These are phyloP conservation scores for Himalopsyche tibetana DNA, from an alignment of 2,888 invertebrate genomes.

Conservation along the genomic window DNA sequence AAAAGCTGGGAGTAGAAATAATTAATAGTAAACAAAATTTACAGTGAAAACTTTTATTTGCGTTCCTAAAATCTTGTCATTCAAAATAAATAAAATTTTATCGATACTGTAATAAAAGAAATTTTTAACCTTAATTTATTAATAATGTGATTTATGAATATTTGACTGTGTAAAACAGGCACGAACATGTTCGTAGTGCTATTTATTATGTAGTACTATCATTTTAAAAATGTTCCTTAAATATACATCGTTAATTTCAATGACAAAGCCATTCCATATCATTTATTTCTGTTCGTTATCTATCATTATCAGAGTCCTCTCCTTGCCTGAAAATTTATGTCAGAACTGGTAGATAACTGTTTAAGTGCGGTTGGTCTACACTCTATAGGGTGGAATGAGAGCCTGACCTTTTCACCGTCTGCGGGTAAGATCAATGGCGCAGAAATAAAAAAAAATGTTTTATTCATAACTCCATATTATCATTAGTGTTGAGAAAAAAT, in stretches of 20 bases:
- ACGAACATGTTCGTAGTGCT: not conserved
- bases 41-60: too few species aligned
- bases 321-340: conserved; percentile 34
- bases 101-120: too few species aligned
- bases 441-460: conserved; percentile 39
- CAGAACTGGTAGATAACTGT: conserved; percentile 22
- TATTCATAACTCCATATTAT: conserved; percentile 41
- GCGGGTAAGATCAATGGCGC: conserved; percentile 40
- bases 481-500: conserved; percentile 28
- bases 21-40: too few species aligned
- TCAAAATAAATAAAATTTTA: too few species aligned
- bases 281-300: conserved; percentile 40
- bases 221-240: not conserved
- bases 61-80: too few species aligned
- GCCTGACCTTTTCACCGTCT: conserved; percentile 42
- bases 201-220: not conserved
- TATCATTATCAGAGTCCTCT: conserved; percentile 37
- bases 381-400: not conserved
- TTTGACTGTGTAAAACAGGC: not conserved
- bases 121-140: too few species aligned
- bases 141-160: not conserved
- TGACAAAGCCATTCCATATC: conserved; percentile 36
- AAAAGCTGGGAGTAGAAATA: too few species aligned
- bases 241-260: conserved; percentile 32
- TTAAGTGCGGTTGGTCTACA: conserved; percentile 3